Evolutionary conservation across 2,888 invertebrate species (phyloP), one percentile per base, ranked within the genome.

Genomic region (Trisateles emortualis): DNA sequence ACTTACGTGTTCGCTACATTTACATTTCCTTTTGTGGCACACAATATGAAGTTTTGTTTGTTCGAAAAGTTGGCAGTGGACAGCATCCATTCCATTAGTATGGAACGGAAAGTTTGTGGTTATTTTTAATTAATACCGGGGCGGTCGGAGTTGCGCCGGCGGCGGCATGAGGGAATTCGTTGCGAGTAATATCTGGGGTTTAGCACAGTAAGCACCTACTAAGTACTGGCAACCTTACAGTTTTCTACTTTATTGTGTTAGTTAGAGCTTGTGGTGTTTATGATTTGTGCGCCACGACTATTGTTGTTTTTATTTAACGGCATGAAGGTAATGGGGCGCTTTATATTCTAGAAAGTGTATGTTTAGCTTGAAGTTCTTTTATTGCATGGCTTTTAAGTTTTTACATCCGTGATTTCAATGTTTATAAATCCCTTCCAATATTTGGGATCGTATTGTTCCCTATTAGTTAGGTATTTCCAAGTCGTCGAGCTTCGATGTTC

Each of bases 71-170:
- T 76, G 78, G 74, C 78, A 78, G 53, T 65, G 75, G 78, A 65
- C 72, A 66, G 66, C 56, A 72, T 71, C 64, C 74, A 74, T 68
- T 74, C 64, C 67, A 68, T 69, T 74, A 74, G 65, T 69, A 70
- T 71, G 68, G 68, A 72, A 66, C 68, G 55, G 63, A 74, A 74
- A 76, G 72, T 77, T 77, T 64, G 61, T 68, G 76, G 72, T 76
- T 77, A 76, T 74, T 77, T 77, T 78, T 75, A 77, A 77, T 77
- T 76, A 77, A 73, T 74, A 76, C 66, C 58, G 62, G 61, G 59
- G 52, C 50, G 54, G 51, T 45, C 24, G 56, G 57, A 58, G 74
- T 64, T 68, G 55, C 59, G 64, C 60, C 55, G 36, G 59, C 63
- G 65, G 65, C 60, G 43, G 13, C 52, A 17, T 19, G 42, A 38